Base-by-base conservation (phyloP, 2,113 vertebrate species). In the Formicarius rufipectus region DNA sequence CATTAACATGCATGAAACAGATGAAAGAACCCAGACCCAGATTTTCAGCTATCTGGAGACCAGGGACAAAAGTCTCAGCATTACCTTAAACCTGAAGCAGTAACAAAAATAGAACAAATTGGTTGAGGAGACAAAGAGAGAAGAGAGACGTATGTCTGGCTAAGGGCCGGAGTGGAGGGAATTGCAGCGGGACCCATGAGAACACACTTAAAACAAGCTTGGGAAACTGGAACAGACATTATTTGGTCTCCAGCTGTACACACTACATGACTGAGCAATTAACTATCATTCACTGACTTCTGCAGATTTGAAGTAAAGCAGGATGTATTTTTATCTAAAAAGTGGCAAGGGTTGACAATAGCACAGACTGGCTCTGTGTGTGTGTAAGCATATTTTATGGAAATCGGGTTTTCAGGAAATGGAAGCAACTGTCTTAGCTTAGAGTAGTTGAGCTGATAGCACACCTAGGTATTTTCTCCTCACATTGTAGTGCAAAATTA, bases 231-330 rank as follows among this genome's bases (percentile, higher is more conserved):
- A 90, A 75, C 87, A 91, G 90, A 49, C 68, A 23, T 89, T 87
- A 62, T 87, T 89, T 94, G 56, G 75, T 91, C 82, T 92, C 90
- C 93, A 93, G 84, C 87, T 95, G 84, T 71, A 80, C 55, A 37
- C 0, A 10, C 42, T 88, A 52, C 90, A 67, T 86, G 93, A 83
- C 85, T 93, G 87, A 94, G 87, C 91, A 93, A 91, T 96, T 97
- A 95, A 55, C 78, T 67, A 28, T 91, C 35, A 85, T 73, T 69
- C 71, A 93, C 71, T 90, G 94, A 50, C 45, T 94, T 24, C 2
- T 60, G 50, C 24, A 40, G 64, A 80, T 73, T 55, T 71, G 35
- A 87, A 68, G 59, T 39, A 47, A 80, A 86, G 64, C 4, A 5
- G 82, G 45, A 45, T 93, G 37, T 64, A 66, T 85, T 96, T 87